Evolutionary conservation across 2,797 vertebrate species (phyloP).

Genomic region (Siniperca obscura): DNA sequence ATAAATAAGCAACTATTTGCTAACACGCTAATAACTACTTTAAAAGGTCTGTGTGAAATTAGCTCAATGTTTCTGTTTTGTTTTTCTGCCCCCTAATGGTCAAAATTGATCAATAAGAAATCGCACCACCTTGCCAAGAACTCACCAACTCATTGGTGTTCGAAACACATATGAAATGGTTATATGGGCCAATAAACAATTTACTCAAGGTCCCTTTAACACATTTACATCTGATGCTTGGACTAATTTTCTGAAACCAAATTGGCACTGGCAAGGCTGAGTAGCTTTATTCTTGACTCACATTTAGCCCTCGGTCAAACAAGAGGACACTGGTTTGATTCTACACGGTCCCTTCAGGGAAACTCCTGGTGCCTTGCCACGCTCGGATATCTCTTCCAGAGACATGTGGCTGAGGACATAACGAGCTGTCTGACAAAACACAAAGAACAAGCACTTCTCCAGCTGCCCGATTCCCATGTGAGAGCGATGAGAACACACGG

Average conservation of each 20-base stretch:
- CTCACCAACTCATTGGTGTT: not conserved
- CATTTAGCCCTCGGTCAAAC: constrained; percentile 21
- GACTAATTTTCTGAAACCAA: constrained; percentile 1
- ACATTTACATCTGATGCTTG: not conserved
- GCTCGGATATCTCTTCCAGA: constrained; percentile 54
- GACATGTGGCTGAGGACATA: constrained; percentile 61
- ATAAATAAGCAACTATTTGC: not conserved
- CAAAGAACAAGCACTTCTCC: constrained; percentile 72
- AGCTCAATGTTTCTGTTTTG: not conserved
- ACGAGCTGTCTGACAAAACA: constrained; percentile 61
- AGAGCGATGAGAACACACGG: constrained; percentile 50
- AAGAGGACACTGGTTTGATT: constrained; percentile 27
- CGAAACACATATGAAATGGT: not conserved
- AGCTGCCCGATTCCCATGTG: constrained; percentile 68
- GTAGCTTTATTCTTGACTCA: not conserved
- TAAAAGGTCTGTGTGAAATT: not conserved
- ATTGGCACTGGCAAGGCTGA: not conserved
- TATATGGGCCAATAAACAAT: not conserved
- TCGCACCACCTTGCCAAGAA: not conserved
- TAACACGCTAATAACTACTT: not conserved
- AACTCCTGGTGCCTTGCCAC: constrained; percentile 48
- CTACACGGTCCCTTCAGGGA: constrained; percentile 23
- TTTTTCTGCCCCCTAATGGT: not conserved
- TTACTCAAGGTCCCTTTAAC: not conserved
- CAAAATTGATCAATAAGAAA: not conserved